phyloP scores from a whole-genome alignment of 1,140 invertebrate genomes.

The Magallana ariakensis region DNA sequence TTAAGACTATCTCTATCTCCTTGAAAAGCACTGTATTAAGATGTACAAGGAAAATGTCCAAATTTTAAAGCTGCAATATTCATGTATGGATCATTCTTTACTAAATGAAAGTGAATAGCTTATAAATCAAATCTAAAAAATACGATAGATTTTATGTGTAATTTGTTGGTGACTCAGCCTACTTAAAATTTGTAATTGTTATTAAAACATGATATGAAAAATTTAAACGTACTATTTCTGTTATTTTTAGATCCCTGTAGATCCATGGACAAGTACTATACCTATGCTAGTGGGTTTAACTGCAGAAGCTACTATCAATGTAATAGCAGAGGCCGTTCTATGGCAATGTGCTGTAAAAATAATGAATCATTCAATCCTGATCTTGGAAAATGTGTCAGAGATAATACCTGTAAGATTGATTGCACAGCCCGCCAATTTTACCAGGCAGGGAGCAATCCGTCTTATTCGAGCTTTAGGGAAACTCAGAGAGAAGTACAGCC shows the following conservation, averaged over 20 bases:
- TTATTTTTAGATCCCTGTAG: not conserved
- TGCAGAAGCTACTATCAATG: conserved; percentile 9
- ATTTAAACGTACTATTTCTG: not conserved
- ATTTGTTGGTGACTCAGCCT: too few relatives aligned
- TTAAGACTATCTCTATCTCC: too few relatives aligned
- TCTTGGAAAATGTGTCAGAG: not conserved
- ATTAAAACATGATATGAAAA: not conserved
- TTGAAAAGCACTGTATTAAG: too few relatives aligned
- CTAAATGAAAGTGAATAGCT: too few relatives aligned
- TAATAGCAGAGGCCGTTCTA: not conserved
- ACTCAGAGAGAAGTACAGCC: not conserved
- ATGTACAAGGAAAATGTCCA: too few relatives aligned
- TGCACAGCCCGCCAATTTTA: not conserved
- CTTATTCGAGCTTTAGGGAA: too few relatives aligned
- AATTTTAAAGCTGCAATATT: too few relatives aligned
- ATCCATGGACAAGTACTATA: not conserved
- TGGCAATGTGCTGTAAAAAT: conserved; percentile 24
- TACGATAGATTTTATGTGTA: too few relatives aligned
- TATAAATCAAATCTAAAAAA: too few relatives aligned
- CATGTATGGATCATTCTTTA: too few relatives aligned
- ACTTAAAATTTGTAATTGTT: too few relatives aligned
- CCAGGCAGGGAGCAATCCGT: too few relatives aligned
- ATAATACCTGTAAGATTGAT: not conserved
- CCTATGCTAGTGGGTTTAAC: not conserved
- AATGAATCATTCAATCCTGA: not conserved